phyloP scores from a whole-genome alignment of 2,113 vertebrate genomes.

The Ophthalmolycus amberensis region DNA sequence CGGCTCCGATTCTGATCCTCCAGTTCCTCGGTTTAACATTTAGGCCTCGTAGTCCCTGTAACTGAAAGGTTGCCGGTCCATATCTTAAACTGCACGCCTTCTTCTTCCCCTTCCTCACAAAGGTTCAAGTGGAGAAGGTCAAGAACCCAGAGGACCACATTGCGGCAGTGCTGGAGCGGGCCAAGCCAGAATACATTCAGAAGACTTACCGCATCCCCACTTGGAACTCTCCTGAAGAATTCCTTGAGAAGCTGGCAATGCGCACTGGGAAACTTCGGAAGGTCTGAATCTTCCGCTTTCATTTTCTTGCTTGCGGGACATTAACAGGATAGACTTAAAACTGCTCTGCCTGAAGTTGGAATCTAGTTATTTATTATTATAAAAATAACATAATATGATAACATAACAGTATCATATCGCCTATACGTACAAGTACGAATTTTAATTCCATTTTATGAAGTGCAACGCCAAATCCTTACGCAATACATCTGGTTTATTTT shows the following conservation, averaged over 20 bases:
- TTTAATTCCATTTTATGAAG: not conserved
- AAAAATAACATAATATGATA: not conserved
- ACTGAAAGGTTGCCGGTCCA: constrained; percentile 33
- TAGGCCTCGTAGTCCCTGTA: constrained; percentile 1
- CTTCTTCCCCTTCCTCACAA: constrained; percentile 5
- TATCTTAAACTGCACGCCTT: not conserved
- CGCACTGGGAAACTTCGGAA: constrained; percentile 95
- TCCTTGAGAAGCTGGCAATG: constrained; percentile 94
- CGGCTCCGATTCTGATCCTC: constrained; percentile 26
- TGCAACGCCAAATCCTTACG: not conserved
- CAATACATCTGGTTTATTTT: not conserved
- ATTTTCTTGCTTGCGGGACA: not conserved
- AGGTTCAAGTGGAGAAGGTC: constrained; percentile 99
- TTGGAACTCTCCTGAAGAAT: constrained; percentile 92
- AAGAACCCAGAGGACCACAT: constrained; percentile 95
- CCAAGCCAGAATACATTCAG: constrained; percentile 95
- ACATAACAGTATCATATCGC: not conserved
- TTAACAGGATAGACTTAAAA: not conserved
- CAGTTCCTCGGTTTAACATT: constrained; percentile 2
- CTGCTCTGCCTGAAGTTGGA: not conserved
- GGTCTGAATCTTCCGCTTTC: constrained; percentile 75
- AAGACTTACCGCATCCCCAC: constrained; percentile 94
- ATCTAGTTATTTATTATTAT: not conserved
- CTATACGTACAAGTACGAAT: not conserved
- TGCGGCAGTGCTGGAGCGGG: constrained; percentile 90